These are phyloP conservation scores for Thymelicus sylvestris DNA, from an alignment of 2,888 invertebrate genomes.

Conservation along the genomic window DNA sequence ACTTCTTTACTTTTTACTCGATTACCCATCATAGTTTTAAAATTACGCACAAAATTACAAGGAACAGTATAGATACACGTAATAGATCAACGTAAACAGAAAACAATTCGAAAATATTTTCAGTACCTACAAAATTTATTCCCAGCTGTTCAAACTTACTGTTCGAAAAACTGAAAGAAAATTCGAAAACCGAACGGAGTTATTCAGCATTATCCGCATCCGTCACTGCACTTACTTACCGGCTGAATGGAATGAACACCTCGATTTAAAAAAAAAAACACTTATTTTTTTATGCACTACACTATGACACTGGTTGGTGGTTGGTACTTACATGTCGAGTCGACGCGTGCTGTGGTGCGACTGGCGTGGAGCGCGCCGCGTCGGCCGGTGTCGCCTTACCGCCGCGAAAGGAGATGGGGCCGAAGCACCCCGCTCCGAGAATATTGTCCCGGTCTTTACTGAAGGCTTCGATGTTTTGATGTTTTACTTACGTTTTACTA, in stretches of 20 bases:
- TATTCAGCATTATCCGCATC: slow-evolving; percentile 7
- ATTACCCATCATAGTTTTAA: neutral
- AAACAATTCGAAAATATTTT: slow-evolving; percentile 17
- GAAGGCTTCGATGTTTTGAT: slow-evolving; percentile 30
- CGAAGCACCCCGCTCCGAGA: slow-evolving; percentile 68
- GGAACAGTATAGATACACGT: neutral
- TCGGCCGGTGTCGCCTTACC: slow-evolving; percentile 81
- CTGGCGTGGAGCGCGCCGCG: slow-evolving; percentile 69
- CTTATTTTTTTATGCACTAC: slow-evolving; percentile 62
- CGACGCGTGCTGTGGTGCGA: slow-evolving; percentile 84
- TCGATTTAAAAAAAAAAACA: slow-evolving; percentile 60
- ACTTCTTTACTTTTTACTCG: neutral
- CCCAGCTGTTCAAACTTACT: slow-evolving; percentile 35
- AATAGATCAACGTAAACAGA: neutral
- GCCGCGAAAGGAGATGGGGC: slow-evolving; percentile 80
- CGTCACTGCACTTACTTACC: slow-evolving; percentile 70
- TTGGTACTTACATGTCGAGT: slow-evolving; percentile 84
- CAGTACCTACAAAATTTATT: slow-evolving; percentile 1
- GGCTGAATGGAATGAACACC: slow-evolving; percentile 60
- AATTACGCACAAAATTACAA: slow-evolving; percentile 4
- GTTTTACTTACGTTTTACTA: slow-evolving; percentile 22
- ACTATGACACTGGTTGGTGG: slow-evolving; percentile 67
- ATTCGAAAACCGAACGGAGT: slow-evolving; percentile 4
- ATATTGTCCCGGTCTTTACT: slow-evolving; percentile 50
- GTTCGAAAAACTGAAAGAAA: slow-evolving; percentile 29